These are phyloP conservation scores for Myocastor coypus DNA, from an alignment of 2,113 vertebrate genomes.

Conservation along the genomic window DNA sequence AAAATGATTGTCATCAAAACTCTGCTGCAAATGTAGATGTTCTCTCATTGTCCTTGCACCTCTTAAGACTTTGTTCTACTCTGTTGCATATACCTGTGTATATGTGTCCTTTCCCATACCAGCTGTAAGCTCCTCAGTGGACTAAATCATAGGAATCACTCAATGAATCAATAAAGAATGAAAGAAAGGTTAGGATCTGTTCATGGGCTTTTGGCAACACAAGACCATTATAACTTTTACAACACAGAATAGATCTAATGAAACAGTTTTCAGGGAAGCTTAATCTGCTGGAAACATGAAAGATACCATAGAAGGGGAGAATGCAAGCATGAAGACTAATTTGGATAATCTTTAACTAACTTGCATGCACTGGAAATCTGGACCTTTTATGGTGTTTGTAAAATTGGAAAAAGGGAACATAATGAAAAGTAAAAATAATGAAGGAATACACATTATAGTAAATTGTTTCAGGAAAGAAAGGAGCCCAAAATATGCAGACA, in stretches of 20 bases:
- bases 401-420: background rate
- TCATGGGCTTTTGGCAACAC: background rate
- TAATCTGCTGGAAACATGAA: background rate
- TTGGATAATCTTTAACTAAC: background rate
- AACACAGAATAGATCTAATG: background rate
- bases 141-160: background rate
- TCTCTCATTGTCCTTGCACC: background rate
- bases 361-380: background rate
- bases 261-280: background rate
- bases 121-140: background rate
- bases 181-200: background rate
- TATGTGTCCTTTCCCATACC: background rate
- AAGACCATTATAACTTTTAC: background rate
- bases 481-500: background rate
- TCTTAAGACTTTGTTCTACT: background rate
- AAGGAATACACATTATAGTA: background rate
- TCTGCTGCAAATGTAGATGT: background rate
- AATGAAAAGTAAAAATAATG: background rate
- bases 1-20: background rate
- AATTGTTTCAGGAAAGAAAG: background rate
- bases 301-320: background rate
- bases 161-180: background rate
- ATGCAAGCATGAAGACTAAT: background rate
- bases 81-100: background rate
- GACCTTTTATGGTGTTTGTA: constrained; percentile 22